Conservation (phyloP, 2,888 invertebrate genomes). For the Hypselothyrea guttata region DNA sequence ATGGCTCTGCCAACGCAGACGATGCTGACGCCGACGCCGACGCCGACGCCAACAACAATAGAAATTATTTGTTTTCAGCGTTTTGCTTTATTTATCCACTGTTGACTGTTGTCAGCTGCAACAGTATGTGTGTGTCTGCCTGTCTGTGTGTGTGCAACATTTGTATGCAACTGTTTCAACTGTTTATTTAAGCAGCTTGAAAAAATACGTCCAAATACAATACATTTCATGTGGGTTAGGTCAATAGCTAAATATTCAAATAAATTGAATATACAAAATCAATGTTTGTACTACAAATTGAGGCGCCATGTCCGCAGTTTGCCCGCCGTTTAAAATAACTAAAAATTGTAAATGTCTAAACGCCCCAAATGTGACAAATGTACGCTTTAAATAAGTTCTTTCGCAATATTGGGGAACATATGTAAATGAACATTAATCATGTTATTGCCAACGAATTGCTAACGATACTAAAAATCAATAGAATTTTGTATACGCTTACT, state of each 20-base stretch:
- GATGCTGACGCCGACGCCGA: conserved; percentile 13
- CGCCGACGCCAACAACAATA: conserved; percentile 6
- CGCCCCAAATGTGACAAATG: too few species aligned
- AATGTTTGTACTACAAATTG: conserved; percentile 43
- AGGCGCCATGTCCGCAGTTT: conserved; percentile 3
- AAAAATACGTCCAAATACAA: conserved; percentile 21
- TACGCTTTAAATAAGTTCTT: neutral
- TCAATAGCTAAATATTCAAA: conserved; percentile 38
- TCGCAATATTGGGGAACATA: neutral
- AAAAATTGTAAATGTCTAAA: too few species aligned
- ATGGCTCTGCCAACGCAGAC: conserved; percentile 60
- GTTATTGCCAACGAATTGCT: too few species aligned
- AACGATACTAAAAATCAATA: too few species aligned
- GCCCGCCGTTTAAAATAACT: too few species aligned
- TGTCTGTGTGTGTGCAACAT: conserved; percentile 61
- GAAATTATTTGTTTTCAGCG: conserved; percentile 50
- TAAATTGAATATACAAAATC: conserved; percentile 9
- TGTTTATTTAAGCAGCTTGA: conserved; percentile 38
- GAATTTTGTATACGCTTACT: too few species aligned
- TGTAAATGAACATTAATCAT: neutral
- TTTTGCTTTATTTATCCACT: conserved; percentile 59
- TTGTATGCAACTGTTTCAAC: conserved; percentile 67
- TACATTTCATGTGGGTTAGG: conserved; percentile 64
- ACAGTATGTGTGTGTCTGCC: conserved; percentile 12
- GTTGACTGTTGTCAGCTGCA: conserved; percentile 48